Base-by-base conservation (phyloP, 2,888 invertebrate genomes). In the Acanthacorydalis orientalis region DNA sequence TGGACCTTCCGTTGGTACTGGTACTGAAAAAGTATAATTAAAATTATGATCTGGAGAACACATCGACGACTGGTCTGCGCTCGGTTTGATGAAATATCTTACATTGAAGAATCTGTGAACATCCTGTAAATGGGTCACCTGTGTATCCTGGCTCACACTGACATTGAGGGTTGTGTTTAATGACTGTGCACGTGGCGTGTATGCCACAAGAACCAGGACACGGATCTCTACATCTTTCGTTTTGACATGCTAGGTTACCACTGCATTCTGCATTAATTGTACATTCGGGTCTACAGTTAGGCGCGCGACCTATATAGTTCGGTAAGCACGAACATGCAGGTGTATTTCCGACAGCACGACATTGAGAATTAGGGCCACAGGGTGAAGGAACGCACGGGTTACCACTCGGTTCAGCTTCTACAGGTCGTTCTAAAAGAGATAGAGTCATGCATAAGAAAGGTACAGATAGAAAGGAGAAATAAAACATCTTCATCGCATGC, bases 91-190 rank as follows among this genome's bases (percentile, higher is more conserved):
- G 37, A 9, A 46, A 47, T 51, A 43, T 57, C 77, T 77, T 77
- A 78, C 78, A 69, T 66, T 65, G 64, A 61, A 69, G 66, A 67
- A 70, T 68, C 43, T 58, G 53, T 60, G 66, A 65, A 63, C 78
- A 78, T 53, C 74, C 72, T 40, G 68, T 68, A 58, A 77, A 77
- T 9, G 80, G 78, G 68, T 80, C 77, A 46, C 79, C 79, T 34
- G 71, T 73, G 56, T 78, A 85, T 52, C 82, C 84, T 62, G 75
- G 70, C 55, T 70, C 69, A 61, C 87, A 87, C 57, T 77, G 78
- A 60, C 88, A 89, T 51, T 80, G 69, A 49, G 87, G 85, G 55
- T 79, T 75, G 63, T 89, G 87, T 60, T 82, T 83, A 55, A 81
- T 70, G 45, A 83, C 83, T 53, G 74, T 74, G 63, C 90, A 90